Evolutionary conservation across 2,888 invertebrate genomes (phyloP).

Genomic region (Rhagonycha lutea): DNA sequence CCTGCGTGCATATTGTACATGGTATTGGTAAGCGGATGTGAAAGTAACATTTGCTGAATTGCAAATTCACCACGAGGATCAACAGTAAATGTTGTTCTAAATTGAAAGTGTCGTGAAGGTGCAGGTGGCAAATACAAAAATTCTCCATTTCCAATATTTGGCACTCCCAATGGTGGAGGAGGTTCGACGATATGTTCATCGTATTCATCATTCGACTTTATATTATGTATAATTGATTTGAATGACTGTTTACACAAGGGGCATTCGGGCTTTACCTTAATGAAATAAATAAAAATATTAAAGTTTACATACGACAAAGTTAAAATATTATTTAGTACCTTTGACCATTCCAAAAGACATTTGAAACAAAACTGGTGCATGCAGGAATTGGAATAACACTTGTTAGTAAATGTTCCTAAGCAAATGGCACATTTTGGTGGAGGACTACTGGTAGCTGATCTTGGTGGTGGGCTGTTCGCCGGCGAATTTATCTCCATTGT

Average conservation of each 20-base stretch:
- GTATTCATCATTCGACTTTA: conserved; percentile 83
- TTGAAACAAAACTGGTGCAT: conserved; percentile 93
- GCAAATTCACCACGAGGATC: conserved; percentile 65
- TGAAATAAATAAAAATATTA: conserved; percentile 23
- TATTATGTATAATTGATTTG: conserved; percentile 90
- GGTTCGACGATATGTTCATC: conserved; percentile 73
- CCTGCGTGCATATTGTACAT: conserved; percentile 12
- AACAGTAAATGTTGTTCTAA: conserved; percentile 72
- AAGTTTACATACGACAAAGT: background rate
- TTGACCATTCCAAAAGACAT: conserved; percentile 92
- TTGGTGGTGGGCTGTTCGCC: conserved; percentile 4
- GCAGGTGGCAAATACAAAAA: conserved; percentile 43
- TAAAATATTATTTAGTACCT: conserved; percentile 58
- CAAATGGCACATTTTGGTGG: conserved; percentile 93
- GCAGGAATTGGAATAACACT: conserved; percentile 90
- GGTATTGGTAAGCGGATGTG: conserved; percentile 48
- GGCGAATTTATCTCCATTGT: conserved; percentile 19
- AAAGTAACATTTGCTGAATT: conserved; percentile 63
- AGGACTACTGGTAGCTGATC: conserved; percentile 56
- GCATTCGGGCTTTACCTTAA: conserved; percentile 88
- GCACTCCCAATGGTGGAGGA: conserved; percentile 41
- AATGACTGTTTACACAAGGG: conserved; percentile 93
- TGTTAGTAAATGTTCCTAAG: conserved; percentile 82
- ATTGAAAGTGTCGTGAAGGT: conserved; percentile 51
- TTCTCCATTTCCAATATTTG: conserved; percentile 41